phyloP scores from a whole-genome alignment of 2,797 vertebrate species.

The Rhynchonycteris naso region DNA sequence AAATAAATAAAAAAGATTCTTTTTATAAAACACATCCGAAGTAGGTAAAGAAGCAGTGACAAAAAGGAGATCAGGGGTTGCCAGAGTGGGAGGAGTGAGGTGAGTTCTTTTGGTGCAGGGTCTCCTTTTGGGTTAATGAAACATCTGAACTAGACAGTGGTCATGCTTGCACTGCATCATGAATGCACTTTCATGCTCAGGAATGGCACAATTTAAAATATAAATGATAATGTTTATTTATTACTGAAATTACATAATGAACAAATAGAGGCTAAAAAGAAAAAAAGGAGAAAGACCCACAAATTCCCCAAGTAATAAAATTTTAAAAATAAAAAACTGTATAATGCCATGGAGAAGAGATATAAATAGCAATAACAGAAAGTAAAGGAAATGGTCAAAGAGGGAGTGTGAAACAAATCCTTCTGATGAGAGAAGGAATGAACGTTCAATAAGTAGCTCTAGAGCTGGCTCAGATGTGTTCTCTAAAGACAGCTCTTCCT shows the following conservation, averaged over 20 bases:
- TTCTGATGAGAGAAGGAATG: background rate
- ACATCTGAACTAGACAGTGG: background rate
- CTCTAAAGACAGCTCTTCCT: background rate
- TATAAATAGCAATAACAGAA: background rate
- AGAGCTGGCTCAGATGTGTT: background rate
- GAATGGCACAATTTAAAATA: background rate
- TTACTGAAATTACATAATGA: background rate
- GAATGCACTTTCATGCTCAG: background rate
- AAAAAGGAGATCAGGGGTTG: background rate
- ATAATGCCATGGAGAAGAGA: background rate
- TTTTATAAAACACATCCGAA: no score
- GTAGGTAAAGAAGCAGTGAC: no score
- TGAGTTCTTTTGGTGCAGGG: background rate
- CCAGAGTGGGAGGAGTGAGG: background rate
- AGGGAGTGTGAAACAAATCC: background rate
- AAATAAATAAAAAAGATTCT: no score
- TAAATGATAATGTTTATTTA: background rate
- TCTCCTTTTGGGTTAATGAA: background rate
- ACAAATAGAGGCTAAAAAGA: background rate
- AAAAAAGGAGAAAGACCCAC: background rate
- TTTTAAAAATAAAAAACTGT: background rate
- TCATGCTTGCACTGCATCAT: background rate
- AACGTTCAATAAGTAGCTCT: background rate
- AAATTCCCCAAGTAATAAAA: background rate
- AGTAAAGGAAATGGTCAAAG: background rate